These are phyloP conservation scores for Rhinogobio ventralis DNA, from an alignment of 2,797 vertebrate genomes.

Conservation along the genomic window DNA sequence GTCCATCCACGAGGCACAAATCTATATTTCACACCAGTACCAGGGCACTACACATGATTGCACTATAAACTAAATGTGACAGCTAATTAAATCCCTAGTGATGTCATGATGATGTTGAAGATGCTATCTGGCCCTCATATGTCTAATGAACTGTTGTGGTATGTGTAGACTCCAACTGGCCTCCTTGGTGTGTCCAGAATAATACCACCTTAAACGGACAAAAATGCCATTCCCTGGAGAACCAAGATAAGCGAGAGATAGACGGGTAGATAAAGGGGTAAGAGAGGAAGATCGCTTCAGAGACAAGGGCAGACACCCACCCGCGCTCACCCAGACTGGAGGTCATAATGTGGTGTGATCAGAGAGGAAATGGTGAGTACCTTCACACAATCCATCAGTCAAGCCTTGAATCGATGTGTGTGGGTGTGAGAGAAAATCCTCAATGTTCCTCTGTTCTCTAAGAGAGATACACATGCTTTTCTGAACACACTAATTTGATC, in stretches of 20 bases:
- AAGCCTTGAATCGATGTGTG: conserved; percentile 16
- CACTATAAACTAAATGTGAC: conserved; percentile 31
- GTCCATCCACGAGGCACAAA: background rate
- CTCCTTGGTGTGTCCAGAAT: background rate
- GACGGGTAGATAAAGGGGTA: background rate
- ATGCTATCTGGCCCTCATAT: background rate
- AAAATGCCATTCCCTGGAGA: conserved; percentile 4
- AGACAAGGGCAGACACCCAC: conserved; percentile 14
- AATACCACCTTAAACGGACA: background rate
- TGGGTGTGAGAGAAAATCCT: conserved; percentile 20
- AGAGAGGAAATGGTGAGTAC: conserved; percentile 36
- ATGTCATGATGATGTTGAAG: conserved; percentile 8
- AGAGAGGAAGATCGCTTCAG: conserved; percentile 1
- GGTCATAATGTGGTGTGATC: conserved; percentile 11
- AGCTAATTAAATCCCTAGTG: conserved; percentile 15
- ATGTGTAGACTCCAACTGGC: background rate
- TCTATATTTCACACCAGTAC: conserved; percentile 18
- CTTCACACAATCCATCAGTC: conserved; percentile 48
- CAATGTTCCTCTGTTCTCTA: background rate
- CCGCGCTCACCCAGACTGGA: background rate
- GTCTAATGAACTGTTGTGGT: background rate
- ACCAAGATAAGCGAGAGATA: background rate
- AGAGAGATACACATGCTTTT: background rate
- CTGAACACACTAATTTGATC: background rate
- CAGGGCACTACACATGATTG: conserved; percentile 29